Percentiles rank a stretch among this genome's conserved stretches.
Conservation (phyloP, 2,888 invertebrate genomes). For the Drosophila kuntzei region DNA sequence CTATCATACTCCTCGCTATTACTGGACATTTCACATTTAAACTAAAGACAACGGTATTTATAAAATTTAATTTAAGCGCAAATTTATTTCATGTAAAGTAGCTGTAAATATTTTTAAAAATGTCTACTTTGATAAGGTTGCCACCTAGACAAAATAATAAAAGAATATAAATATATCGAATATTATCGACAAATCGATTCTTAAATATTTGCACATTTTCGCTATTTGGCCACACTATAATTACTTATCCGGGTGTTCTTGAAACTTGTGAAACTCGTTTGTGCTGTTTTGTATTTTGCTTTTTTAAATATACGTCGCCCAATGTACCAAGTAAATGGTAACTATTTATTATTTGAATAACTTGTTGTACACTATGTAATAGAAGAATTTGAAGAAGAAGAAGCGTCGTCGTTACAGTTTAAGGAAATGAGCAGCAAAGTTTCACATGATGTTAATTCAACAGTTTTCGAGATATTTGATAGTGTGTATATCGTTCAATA, state of each 20-base stretch:
- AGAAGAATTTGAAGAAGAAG: neutral
- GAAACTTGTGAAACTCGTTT: slow-evolving; percentile 4
- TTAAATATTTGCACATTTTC: neutral
- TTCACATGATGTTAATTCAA: neutral
- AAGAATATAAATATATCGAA: neutral
- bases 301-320: neutral
- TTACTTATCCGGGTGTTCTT: neutral
- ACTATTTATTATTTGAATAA: neutral
- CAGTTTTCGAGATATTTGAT: neutral
- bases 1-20: slow-evolving; percentile 40
- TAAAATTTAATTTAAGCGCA: slow-evolving; percentile 17
- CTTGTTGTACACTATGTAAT: neutral
- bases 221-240: neutral
- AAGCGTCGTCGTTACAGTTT: neutral
- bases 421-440: neutral
- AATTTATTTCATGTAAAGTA: slow-evolving; percentile 17
- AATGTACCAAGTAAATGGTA: slow-evolving; percentile 10
- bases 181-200: neutral
- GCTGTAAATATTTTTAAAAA: slow-evolving; percentile 24
- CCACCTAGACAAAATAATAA: slow-evolving; percentile 10
- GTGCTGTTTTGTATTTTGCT: neutral
- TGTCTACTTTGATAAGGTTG: slow-evolving; percentile 1
- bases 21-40: slow-evolving; percentile 33
- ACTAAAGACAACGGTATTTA: neutral
- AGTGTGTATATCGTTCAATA: neutral